These are phyloP conservation scores for Stichodactyla mertensii DNA, from an alignment of 64 coral and sea anemone genomes.

Conservation along the genomic window DNA sequence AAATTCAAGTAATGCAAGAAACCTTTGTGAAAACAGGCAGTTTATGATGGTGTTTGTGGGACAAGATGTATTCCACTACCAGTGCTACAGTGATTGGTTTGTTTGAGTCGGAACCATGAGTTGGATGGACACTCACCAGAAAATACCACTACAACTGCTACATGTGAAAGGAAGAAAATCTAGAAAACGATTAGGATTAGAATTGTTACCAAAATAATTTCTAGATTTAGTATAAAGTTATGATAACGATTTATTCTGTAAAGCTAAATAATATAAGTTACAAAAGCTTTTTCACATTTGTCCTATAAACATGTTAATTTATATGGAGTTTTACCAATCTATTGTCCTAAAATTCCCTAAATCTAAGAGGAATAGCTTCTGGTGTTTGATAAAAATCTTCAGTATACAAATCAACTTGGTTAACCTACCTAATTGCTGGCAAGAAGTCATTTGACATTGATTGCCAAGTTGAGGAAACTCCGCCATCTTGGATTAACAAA, in stretches of 20 bases:
- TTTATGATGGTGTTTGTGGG: too few relatives aligned
- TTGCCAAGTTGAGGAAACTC: slow-evolving; percentile 77
- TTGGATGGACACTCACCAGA: slow-evolving; percentile 56
- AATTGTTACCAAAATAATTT: background rate
- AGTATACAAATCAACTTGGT: background rate
- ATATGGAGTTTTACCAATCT: background rate
- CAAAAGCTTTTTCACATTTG: too few relatives aligned
- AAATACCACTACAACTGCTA: slow-evolving; percentile 61
- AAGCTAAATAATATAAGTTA: background rate
- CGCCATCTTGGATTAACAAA: slow-evolving; percentile 64
- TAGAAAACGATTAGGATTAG: slow-evolving; percentile 28
- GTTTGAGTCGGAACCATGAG: background rate
- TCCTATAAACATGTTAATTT: too few relatives aligned
- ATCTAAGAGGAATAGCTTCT: background rate
- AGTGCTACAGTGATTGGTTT: too few relatives aligned
- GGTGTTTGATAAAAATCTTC: background rate
- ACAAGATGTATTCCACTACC: too few relatives aligned
- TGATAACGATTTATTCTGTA: too few relatives aligned
- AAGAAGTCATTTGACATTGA: slow-evolving; percentile 66
- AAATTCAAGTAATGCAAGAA: too few relatives aligned
- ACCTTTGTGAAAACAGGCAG: too few relatives aligned
- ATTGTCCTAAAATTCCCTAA: background rate
- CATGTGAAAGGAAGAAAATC: slow-evolving; percentile 92
- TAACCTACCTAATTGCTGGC: slow-evolving; percentile 74
- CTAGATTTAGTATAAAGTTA: background rate